Base-by-base conservation (phyloP, 2,113 vertebrate species). In the Gorsachius goisagi region DNA sequence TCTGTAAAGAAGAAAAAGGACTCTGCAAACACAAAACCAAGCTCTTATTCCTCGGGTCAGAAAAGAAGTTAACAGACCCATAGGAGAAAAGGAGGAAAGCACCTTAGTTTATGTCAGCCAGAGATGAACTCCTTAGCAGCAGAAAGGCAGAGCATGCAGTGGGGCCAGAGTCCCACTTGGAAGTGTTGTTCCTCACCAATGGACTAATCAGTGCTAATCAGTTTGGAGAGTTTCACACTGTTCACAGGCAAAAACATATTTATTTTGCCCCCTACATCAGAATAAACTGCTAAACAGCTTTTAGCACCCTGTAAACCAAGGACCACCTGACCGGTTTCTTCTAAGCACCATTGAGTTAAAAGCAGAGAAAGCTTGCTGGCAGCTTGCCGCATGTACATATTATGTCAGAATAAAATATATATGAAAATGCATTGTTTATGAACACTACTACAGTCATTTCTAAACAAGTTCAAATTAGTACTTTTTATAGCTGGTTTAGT, bases 211-310 rank as follows among this genome's bases (percentile, higher is more conserved):
- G 7, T 56, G 37, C 13, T 79, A 32, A 69, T 62, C 24, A 21
- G 3, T 9, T 84, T 20, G 18, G 22, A 0, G 9, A 88, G 15
- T 41, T 20, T 71, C 0, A 0, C 15, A 18, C 12, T 17, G 3
- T 33, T 83, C 21, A 32, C 23, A 33, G 41, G 22, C 69, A 23
- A 74, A 95, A 58, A 47, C 12, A 1, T 53, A 20, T 15, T 23
- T 49, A 6, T 53, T 71, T 86, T 47, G 4, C 14, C 14, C 19
- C 76, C 44, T 19, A 14, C 27, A n/a, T 72, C 49, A 66, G 6
- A 76, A 7, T 45, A 88, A 60, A 68, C 11, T 73, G 24, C 7
- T 89, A 45, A 67, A 68, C 5, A 89, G 15, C 17, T 92, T 76
- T 79, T 86, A 86, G 5, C 10, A 3, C 27, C 35, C 26, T 69